These are phyloP conservation scores for Rhabdomys pumilio DNA, from an alignment of 2,797 vertebrate species.

Conservation along the genomic window DNA sequence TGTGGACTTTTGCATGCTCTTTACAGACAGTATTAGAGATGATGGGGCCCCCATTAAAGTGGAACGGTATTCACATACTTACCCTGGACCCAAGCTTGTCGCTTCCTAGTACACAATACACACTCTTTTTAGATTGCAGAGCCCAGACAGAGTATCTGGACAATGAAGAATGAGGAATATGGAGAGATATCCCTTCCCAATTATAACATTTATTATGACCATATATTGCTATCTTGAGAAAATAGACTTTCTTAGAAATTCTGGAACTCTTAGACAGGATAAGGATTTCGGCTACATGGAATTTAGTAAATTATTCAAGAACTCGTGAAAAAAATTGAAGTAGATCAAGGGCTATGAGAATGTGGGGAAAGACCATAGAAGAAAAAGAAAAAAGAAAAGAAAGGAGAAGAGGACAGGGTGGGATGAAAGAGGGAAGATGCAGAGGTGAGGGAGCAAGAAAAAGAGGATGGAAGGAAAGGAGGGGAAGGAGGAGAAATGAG, in stretches of 20 bases:
- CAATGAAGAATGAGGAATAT: background rate
- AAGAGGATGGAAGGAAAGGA: no score
- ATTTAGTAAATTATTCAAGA: slow-evolving; percentile 1
- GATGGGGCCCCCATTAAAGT: background rate
- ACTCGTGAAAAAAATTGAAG: background rate
- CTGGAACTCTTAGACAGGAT: background rate
- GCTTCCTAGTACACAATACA: background rate
- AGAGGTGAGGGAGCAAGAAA: background rate
- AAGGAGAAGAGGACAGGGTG: background rate
- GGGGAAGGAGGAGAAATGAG: no score
- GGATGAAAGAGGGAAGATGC: no score
- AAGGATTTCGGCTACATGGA: background rate
- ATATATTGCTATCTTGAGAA: background rate
- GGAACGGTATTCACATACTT: background rate
- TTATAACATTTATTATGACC: background rate
- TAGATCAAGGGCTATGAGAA: background rate
- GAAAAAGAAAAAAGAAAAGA: no score
- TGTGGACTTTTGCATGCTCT: background rate
- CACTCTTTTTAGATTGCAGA: background rate
- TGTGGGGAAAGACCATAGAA: background rate
- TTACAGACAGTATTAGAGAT: background rate
- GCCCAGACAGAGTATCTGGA: background rate
- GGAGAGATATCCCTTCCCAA: background rate
- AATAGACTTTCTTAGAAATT: background rate
- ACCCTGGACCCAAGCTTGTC: background rate